Base-by-base conservation (phyloP, 2,888 invertebrate species). In the Dysmachus trigonus region DNA sequence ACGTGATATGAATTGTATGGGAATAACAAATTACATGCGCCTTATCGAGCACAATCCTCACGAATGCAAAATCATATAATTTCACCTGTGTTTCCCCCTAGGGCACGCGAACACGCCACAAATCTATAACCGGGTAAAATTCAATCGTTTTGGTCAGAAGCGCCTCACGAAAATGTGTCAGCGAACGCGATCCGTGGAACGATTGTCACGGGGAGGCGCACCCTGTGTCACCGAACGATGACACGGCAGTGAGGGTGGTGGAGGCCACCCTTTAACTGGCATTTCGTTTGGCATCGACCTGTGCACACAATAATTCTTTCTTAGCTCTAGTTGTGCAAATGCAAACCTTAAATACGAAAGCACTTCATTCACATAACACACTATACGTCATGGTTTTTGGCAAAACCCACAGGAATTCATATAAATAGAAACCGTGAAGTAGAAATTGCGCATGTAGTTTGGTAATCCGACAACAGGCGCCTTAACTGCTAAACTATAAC, bases 11-110 rank as follows among this genome's bases (percentile, higher is more conserved):
- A 30, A 62, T 82, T 62, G 81, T 33, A 30, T 77, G 77, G 31
- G 53, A 51, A 85, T 51, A 53, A 74, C 30, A 62, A 82, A 53
- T 47, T 86, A 76, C 84, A 84, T 87, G 84, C 85, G 77, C 79
- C 87, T 87, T 86, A 86, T 87, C 87, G 27, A 86, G 86, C 86
- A 85, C 86, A 85, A 84, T 87, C 81, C 84, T 53, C 51, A 15
- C 72, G 81, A 87, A 87, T 81, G 72, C 18, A 82, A 82, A n/a
- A 82, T 79, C 62, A 62, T 82, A 30, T 77, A 47, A 85, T 74
- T 71, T 85, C 74, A 62, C 74, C 62, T 83, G 27, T 82, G n/a
- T n/a, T n/a, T 35, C 35, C 74, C 85, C 73, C 47, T 33, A 22
- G 72, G 77, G 86, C 79, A 51, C 62, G 51, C n/a, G n/a, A n/a